Evolutionary conservation across 1,140 invertebrate genomes (phyloP).

Genomic region (Drosophila ohnishii): DNA sequence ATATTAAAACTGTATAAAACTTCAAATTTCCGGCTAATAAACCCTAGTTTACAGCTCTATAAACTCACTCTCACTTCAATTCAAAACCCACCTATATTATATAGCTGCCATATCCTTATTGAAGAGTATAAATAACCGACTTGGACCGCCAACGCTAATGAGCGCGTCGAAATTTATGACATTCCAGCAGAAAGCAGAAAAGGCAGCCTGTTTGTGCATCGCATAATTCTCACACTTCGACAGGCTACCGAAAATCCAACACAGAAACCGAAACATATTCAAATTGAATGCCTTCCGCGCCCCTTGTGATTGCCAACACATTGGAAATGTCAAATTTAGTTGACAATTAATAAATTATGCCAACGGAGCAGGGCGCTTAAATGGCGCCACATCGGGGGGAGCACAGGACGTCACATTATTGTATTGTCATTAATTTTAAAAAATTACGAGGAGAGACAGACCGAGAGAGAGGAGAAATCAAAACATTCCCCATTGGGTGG

Average conservation of each 20-base stretch:
- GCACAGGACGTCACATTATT: slow-evolving; percentile 66
- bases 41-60: background rate
- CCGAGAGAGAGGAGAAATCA: slow-evolving; percentile 55
- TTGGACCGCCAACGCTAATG: slow-evolving; percentile 57
- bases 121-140: slow-evolving; percentile 44
- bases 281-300: slow-evolving; percentile 63
- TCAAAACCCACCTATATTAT: slow-evolving; percentile 3
- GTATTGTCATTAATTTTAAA: slow-evolving; percentile 80
- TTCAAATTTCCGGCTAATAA: background rate
- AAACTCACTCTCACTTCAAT: background rate
- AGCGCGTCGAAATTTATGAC: slow-evolving; percentile 76
- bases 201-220: slow-evolving; percentile 41
- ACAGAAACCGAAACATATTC: slow-evolving; percentile 53
- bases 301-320: slow-evolving; percentile 49
- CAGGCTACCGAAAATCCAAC: slow-evolving; percentile 51
- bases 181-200: slow-evolving; percentile 50
- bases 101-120: background rate
- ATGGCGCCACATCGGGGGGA: slow-evolving; percentile 62
- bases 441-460: slow-evolving; percentile 63
- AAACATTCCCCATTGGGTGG: slow-evolving; percentile 69
- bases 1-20: background rate
- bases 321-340: slow-evolving; percentile 81
- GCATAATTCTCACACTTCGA: slow-evolving; percentile 80
- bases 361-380: slow-evolving; percentile 62
- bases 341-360: slow-evolving; percentile 81